Evolutionary conservation across 2,888 invertebrate genomes (phyloP).

Genomic region (Phengaris arion): DNA sequence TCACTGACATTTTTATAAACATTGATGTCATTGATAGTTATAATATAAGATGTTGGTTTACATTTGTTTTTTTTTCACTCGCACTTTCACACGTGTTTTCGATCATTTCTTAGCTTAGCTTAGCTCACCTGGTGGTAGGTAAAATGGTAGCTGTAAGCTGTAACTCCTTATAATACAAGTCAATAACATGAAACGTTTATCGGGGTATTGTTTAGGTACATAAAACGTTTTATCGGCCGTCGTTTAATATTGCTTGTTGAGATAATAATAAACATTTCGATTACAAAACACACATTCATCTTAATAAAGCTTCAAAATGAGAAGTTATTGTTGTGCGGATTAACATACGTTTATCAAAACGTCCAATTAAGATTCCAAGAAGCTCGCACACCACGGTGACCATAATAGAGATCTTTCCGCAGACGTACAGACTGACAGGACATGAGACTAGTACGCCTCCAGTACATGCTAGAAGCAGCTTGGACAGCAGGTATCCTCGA

Average conservation of each 20-base stretch:
- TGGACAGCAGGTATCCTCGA: too few relatives aligned
- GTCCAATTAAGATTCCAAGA: slow-evolving; percentile 14
- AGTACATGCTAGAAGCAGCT: too few relatives aligned
- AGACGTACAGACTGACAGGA: too few relatives aligned
- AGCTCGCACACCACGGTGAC: slow-evolving; percentile 6
- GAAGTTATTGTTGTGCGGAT: slow-evolving; percentile 12
- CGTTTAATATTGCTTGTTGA: neutral
- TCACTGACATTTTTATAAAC: neutral
- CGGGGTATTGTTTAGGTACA: neutral
- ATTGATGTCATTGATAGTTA: neutral
- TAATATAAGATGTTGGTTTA: neutral
- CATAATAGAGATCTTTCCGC: neutral
- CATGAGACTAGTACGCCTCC: too few relatives aligned
- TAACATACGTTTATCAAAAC: slow-evolving; percentile 20
- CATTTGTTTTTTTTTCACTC: neutral
- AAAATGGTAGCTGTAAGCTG: too few relatives aligned
- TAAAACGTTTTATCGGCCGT: neutral
- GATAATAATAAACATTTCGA: slow-evolving; percentile 1
- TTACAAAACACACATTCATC: neutral
- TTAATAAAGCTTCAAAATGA: slow-evolving; percentile 14
- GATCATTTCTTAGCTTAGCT: neutral
- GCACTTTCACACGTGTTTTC: neutral
- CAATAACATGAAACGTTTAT: too few relatives aligned
- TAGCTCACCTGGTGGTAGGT: too few relatives aligned
- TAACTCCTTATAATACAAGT: too few relatives aligned